Evolutionary conservation across 2,888 invertebrate species (phyloP).

Genomic region (Drosophila putrida): DNA sequence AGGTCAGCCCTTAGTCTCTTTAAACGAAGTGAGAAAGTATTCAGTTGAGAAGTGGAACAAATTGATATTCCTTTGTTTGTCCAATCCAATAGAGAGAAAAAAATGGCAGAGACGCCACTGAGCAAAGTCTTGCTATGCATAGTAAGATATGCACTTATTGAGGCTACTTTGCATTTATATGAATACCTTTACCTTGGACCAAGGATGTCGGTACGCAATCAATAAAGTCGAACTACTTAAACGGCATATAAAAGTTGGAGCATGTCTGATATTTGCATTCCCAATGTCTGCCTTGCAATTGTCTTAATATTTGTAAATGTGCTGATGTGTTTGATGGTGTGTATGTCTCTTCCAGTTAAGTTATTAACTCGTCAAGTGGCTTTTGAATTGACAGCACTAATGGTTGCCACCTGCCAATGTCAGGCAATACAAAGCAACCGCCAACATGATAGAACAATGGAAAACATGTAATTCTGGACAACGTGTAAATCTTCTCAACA

Average conservation of each 20-base stretch:
- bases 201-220: constrained; percentile 66
- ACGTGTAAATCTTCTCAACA: background rate
- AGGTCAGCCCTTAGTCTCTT: background rate
- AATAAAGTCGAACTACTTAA: constrained; percentile 54
- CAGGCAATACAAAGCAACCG: constrained; percentile 18
- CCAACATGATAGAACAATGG: no score
- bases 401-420: constrained; percentile 46
- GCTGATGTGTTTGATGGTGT: constrained; percentile 1
- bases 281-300: constrained; percentile 2
- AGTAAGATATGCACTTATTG: constrained; percentile 65
- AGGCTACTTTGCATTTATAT: constrained; percentile 74
- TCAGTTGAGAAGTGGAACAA: constrained; percentile 1
- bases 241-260: constrained; percentile 21
- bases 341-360: constrained; percentile 32
- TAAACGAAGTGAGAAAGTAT: background rate
- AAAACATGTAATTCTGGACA: background rate
- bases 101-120: background rate
- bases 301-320: background rate
- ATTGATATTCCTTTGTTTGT: constrained; percentile 19
- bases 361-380: constrained; percentile 60
- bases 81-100: background rate
- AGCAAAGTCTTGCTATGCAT: constrained; percentile 48
- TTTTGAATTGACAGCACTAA: constrained; percentile 50
- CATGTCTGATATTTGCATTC: constrained; percentile 36
- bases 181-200: constrained; percentile 42